A percentile compares a stretch with the other conserved stretches of the same genome.
These are phyloP conservation scores for Diceros bicornis DNA, from an alignment of 2,797 vertebrate species.

Conservation along the genomic window DNA sequence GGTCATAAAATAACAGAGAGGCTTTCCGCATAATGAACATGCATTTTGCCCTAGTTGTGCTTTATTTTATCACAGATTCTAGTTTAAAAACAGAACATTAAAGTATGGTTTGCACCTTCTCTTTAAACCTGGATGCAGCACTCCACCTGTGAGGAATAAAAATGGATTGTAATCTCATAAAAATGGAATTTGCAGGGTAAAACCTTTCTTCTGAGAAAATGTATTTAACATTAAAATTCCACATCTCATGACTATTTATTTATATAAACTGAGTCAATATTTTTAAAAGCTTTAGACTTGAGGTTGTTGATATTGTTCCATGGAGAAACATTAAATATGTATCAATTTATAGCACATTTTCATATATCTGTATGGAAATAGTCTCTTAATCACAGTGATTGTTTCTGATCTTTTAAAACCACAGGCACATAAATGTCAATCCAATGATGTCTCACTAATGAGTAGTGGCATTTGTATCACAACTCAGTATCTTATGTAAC, in stretches of 20 bases:
- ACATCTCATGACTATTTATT: constrained; percentile 66
- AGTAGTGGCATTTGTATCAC: constrained; percentile 65
- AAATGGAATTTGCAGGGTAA: constrained; percentile 60
- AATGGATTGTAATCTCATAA: constrained; percentile 58
- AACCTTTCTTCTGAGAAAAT: constrained; percentile 65
- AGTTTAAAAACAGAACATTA: constrained; percentile 68
- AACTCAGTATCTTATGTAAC: constrained; percentile 59
- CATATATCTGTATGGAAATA: constrained; percentile 57
- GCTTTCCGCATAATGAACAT: constrained; percentile 68
- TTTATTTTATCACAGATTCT: constrained; percentile 71
- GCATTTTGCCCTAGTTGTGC: neutral
- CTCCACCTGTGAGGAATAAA: constrained; percentile 53
- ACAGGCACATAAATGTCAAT: constrained; percentile 70
- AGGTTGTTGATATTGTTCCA: constrained; percentile 61
- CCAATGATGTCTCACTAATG: constrained; percentile 71
- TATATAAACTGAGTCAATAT: constrained; percentile 46
- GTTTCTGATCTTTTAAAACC: constrained; percentile 83
- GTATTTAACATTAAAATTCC: constrained; percentile 64
- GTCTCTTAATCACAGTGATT: constrained; percentile 79
- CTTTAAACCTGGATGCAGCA: neutral
- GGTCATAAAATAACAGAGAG: constrained; percentile 64
- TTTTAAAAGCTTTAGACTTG: constrained; percentile 74
- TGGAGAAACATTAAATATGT: constrained; percentile 75
- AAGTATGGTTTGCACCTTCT: constrained; percentile 27
- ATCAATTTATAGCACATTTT: constrained; percentile 79